A percentile compares a stretch with the other conserved stretches of the same genome.
phyloP scores from a whole-genome alignment of 2,888 invertebrate genomes.

The Chrysolina americana region DNA sequence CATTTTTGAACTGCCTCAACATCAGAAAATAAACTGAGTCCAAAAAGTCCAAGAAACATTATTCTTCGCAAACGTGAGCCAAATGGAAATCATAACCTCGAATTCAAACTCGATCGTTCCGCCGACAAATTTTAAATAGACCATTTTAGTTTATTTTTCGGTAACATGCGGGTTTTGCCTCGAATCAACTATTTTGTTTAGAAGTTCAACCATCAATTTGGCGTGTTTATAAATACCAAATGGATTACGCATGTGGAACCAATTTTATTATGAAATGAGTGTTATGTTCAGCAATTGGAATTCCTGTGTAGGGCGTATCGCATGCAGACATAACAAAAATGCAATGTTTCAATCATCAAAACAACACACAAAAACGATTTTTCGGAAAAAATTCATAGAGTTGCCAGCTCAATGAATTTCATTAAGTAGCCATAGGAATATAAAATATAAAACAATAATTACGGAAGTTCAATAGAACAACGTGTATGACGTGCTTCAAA shows the following conservation, averaged over 20 bases:
- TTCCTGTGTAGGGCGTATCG: constrained; percentile 8
- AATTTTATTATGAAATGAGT: constrained; percentile 6
- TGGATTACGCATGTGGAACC: constrained; percentile 8
- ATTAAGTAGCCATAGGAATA: no score
- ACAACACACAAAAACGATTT: not conserved
- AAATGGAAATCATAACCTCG: not conserved
- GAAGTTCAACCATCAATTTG: constrained; percentile 17
- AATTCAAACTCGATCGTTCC: not conserved
- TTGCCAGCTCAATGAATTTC: not conserved
- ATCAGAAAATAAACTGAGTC: no score
- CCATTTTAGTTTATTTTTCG: not conserved
- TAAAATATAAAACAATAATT: no score
- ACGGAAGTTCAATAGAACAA: no score
- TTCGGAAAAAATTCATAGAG: no score
- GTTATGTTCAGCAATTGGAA: constrained; percentile 15
- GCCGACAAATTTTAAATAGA: constrained; percentile 11
- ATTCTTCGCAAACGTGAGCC: not conserved
- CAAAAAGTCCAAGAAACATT: no score
- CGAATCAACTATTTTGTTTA: constrained; percentile 15
- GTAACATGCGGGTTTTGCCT: not conserved
- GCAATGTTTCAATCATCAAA: not conserved
- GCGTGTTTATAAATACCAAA: constrained; percentile 27
- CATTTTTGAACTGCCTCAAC: no score
- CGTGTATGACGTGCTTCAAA: no score
- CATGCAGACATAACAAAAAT: not conserved